phyloP scores from a whole-genome alignment of 1,140 invertebrate genomes.

The Zaprionus davidi region DNA sequence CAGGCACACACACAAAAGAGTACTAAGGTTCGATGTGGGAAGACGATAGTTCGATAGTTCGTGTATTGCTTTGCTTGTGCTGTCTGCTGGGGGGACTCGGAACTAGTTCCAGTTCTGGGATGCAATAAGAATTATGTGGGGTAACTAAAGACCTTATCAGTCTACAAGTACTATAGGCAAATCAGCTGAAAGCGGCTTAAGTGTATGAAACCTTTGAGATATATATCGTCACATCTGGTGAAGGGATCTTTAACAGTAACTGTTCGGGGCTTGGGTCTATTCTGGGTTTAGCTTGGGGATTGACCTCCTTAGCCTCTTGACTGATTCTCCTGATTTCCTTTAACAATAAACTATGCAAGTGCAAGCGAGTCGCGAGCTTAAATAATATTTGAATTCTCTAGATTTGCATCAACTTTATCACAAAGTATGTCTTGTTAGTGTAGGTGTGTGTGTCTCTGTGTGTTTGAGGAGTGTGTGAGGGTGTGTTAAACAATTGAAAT shows the following conservation, averaged over 20 bases:
- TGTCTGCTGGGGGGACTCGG: neutral
- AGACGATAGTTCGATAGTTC: slow-evolving; percentile 33
- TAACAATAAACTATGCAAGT: neutral
- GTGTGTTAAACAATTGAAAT: slow-evolving; percentile 36
- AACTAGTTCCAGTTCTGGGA: neutral
- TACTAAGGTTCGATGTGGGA: slow-evolving; percentile 36
- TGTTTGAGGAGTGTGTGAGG: slow-evolving; percentile 20
- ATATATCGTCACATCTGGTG: slow-evolving; percentile 27
- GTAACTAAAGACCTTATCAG: neutral
- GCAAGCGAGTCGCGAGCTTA: slow-evolving; percentile 2
- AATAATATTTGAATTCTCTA: slow-evolving; percentile 8
- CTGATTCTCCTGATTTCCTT: neutral
- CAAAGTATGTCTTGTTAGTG: slow-evolving; percentile 34
- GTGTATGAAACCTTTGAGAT: slow-evolving; percentile 71
- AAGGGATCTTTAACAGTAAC: slow-evolving; percentile 23
- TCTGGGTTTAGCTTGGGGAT: neutral
- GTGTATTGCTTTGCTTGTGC: slow-evolving; percentile 44
- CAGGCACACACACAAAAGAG: neutral
- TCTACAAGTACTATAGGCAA: slow-evolving; percentile 44
- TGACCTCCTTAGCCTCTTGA: neutral
- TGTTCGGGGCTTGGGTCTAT: neutral
- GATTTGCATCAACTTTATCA: slow-evolving; percentile 32
- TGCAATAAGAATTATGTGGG: neutral
- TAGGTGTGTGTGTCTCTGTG: slow-evolving; percentile 9
- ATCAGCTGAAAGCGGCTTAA: slow-evolving; percentile 57